Conservation (phyloP, 2,888 invertebrate genomes). For the Phyllotreta cruciferae region DNA sequence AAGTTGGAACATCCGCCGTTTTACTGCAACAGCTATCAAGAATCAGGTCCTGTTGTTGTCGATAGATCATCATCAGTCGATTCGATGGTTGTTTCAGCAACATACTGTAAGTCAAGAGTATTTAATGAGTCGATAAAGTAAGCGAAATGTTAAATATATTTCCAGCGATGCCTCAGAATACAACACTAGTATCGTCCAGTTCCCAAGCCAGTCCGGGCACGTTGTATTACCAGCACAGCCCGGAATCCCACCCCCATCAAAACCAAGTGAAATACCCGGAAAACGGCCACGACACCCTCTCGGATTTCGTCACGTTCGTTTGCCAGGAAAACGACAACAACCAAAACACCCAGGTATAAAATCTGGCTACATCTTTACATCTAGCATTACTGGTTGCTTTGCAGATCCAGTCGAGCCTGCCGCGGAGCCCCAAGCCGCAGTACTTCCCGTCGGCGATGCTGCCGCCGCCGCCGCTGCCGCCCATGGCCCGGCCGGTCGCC, state of each 20-base stretch:
- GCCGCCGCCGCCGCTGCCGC: slow-evolving; percentile 93
- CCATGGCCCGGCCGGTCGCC: slow-evolving; percentile 95
- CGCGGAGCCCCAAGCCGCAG: slow-evolving; percentile 78
- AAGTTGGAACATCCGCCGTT: slow-evolving; percentile 84
- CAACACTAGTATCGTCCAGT: slow-evolving; percentile 63
- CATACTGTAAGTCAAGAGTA: slow-evolving; percentile 75
- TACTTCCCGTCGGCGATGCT: slow-evolving; percentile 93
- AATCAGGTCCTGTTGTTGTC: slow-evolving; percentile 68
- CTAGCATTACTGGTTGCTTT: too few species aligned
- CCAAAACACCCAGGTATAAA: slow-evolving; percentile 79
- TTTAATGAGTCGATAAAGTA: neutral
- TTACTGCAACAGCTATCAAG: slow-evolving; percentile 83
- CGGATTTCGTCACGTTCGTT: slow-evolving; percentile 96
- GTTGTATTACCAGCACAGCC: slow-evolving; percentile 65
- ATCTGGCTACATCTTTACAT: too few species aligned
- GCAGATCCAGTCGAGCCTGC: slow-evolving; percentile 65
- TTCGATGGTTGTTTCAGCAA: slow-evolving; percentile 77
- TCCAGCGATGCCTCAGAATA: slow-evolving; percentile 62
- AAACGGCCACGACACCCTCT: slow-evolving; percentile 88
- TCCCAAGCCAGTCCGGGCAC: slow-evolving; percentile 64
- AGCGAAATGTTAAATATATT: slow-evolving; percentile 13
- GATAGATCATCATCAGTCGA: slow-evolving; percentile 59
- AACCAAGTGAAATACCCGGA: slow-evolving; percentile 75
- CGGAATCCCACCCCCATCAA: slow-evolving; percentile 64
- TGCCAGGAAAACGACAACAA: slow-evolving; percentile 90